These are phyloP conservation scores for Calidris pygmaea DNA, from an alignment of 2,113 vertebrate genomes.

Conservation along the genomic window DNA sequence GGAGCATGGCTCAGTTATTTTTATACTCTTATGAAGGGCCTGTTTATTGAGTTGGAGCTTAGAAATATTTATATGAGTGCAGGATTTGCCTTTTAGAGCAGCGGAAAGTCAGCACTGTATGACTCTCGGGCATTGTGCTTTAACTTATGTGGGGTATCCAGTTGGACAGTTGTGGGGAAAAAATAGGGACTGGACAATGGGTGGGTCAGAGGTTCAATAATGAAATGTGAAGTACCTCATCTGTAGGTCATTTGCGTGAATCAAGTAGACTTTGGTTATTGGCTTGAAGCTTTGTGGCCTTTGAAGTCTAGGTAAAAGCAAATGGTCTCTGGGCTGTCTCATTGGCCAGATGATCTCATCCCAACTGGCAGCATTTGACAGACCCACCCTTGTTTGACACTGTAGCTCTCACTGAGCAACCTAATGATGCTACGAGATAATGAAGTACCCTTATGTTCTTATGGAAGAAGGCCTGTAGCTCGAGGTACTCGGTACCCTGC, in stretches of 20 bases:
- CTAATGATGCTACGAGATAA: background rate
- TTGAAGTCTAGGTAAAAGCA: slow-evolving; percentile 28
- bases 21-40: background rate
- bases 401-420: background rate
- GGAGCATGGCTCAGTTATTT: background rate
- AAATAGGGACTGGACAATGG: background rate
- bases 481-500: background rate
- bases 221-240: background rate
- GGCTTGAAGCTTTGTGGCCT: background rate
- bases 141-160: background rate
- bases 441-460: background rate
- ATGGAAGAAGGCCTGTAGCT: background rate
- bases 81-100: slow-evolving; percentile 5
- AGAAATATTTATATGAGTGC: background rate
- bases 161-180: background rate
- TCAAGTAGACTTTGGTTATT: background rate
- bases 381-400: background rate
- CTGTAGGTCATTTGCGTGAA: background rate
- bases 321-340: slow-evolving; percentile 2
- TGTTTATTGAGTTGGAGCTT: slow-evolving; percentile 7
- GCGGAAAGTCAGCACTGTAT: background rate
- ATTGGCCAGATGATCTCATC: slow-evolving; percentile 29
- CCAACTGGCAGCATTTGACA: slow-evolving; percentile 9
- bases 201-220: background rate
- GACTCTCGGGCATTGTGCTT: background rate